Evolutionary conservation across 2,797 vertebrate genomes (phyloP).

Genomic region (Mus spretus): DNA sequence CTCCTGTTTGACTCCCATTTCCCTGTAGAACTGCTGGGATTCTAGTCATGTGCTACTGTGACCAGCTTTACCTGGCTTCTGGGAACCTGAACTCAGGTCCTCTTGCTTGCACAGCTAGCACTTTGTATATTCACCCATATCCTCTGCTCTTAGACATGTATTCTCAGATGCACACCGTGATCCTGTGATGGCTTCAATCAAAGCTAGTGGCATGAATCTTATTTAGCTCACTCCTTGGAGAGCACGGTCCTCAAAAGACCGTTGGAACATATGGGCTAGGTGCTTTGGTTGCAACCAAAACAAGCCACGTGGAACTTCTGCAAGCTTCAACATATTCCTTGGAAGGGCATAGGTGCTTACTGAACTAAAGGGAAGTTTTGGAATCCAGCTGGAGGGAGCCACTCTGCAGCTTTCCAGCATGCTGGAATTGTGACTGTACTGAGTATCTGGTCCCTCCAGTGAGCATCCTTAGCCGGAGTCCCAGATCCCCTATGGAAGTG

Average conservation of each 20-base stretch:
- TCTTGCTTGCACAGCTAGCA: background rate
- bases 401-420: background rate
- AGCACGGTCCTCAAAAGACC: background rate
- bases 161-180: background rate
- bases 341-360: background rate
- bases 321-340: background rate
- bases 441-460: background rate
- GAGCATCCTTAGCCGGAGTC: background rate
- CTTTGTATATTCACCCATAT: background rate
- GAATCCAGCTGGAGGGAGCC: background rate
- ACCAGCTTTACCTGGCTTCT: background rate
- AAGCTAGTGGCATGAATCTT: rapidly evolving
- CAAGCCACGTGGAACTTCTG: background rate
- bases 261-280: background rate
- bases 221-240: background rate
- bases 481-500: background rate
- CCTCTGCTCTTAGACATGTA: background rate
- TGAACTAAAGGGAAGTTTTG: background rate
- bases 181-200: background rate
- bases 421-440: background rate
- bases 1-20: background rate
- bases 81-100: background rate
- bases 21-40: too few relatives aligned
- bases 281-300: background rate
- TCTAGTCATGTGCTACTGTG: background rate